These are phyloP conservation scores for Callionymus lyra DNA, from an alignment of 2,113 vertebrate genomes.

Conservation along the genomic window DNA sequence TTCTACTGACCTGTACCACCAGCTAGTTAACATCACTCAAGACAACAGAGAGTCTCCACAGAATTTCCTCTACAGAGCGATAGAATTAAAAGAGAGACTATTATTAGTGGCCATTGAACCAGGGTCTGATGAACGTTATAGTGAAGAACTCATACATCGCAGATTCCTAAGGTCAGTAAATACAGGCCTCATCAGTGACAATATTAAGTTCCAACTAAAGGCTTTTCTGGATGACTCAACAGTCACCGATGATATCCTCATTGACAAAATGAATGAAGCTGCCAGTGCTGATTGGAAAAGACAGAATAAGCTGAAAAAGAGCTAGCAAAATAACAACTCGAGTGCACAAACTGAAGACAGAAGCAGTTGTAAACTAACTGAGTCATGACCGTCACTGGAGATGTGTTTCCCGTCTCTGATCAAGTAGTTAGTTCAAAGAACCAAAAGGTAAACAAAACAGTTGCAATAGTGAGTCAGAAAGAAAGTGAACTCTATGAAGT, in stretches of 20 bases:
- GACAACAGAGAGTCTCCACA: constrained; percentile 1
- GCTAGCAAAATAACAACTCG: too few species aligned
- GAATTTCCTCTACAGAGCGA: constrained; percentile 8
- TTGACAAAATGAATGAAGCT: background rate
- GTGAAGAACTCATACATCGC: background rate
- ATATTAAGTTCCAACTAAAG: background rate
- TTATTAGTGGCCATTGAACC: constrained; percentile 1
- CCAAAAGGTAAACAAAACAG: too few species aligned
- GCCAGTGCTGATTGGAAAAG: too few species aligned
- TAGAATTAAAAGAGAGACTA: constrained; percentile 13
- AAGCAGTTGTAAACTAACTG: too few species aligned
- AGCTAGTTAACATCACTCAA: constrained; percentile 3
- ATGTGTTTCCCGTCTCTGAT: too few species aligned
- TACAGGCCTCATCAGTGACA: background rate
- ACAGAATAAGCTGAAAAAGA: too few species aligned
- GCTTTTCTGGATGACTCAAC: background rate
- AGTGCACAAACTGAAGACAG: too few species aligned
- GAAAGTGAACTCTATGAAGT: background rate
- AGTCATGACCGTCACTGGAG: too few species aligned
- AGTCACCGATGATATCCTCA: background rate
- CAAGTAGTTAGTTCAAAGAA: too few species aligned
- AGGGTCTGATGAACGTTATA: background rate
- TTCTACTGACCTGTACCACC: constrained; percentile 1
- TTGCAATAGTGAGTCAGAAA: too few species aligned
- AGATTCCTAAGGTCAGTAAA: background rate